Base-by-base conservation (phyloP, 2,113 vertebrate genomes). In the Pollachius pollachius region DNA sequence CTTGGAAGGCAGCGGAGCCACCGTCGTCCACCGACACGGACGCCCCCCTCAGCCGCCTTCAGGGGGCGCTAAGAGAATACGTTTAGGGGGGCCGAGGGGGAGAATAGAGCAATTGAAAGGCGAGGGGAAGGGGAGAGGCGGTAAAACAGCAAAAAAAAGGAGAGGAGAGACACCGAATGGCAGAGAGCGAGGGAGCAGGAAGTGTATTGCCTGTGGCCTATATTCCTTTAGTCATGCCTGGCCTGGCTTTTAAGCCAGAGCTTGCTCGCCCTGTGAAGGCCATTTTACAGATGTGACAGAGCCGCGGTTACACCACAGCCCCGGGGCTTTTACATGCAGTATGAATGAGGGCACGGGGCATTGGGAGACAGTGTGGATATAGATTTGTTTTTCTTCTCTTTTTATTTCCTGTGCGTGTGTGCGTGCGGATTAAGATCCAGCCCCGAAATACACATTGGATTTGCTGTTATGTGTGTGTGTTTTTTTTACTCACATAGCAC, bases 21-120 rank as follows among this genome's bases (percentile, higher is more conserved):
- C 41, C 41, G 12, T 48, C 9, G 8, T 11, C 41, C 41, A 48
- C 12, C 41, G 8, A 48, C 41, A 9, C 0, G 60, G 19, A 80
- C 67, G 16, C 52, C 79, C 6, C 79, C 59, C 30, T 16, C 17
- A 23, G 15, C 18, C 6, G 71, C 88, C 89, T 87, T 85, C 25
- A 27, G 89, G 75, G 88, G 89, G 89, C 71, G 85, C 88, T 85
- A 82, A 77, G 77, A 81, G 89, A 78, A 82, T 85, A 66, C 7
- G 34, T 48, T 8, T 62, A 9, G n/a, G 63, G 30, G 11, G 62
- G 34, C 30, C 5, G 61, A 56, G 59, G 34, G 65, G 64, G 8
- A 67, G 72, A 70, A 71, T 76, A 48, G 72, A 71, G 48, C 34
- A 17, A 52, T 27, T 17, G 68, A 70, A 30, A 30, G 34, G 37